Conservation (phyloP, 2,888 invertebrate species). For the Julus scanicus region DNA sequence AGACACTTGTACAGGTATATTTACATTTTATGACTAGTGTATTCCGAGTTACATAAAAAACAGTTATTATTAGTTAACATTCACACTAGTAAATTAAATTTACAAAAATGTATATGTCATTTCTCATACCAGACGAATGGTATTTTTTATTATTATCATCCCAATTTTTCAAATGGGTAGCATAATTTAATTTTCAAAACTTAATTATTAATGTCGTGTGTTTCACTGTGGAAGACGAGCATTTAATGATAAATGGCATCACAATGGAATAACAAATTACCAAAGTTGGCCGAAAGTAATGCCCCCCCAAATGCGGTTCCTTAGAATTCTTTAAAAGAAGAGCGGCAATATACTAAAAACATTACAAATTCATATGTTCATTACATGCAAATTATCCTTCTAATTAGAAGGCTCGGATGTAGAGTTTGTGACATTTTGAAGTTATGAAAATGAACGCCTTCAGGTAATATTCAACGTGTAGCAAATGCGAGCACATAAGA, state of each 20-base stretch:
- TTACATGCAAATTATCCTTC: slow-evolving; percentile 32
- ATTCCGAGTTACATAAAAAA: too few relatives aligned
- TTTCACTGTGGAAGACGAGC: not conserved
- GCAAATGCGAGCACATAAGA: not conserved
- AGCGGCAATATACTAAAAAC: not conserved
- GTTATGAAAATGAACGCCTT: not conserved
- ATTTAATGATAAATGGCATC: slow-evolving; percentile 1
- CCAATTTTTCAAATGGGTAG: not conserved
- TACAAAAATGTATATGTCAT: too few relatives aligned
- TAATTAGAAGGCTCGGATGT: not conserved
- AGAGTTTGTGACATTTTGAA: not conserved
- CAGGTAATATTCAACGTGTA: not conserved
- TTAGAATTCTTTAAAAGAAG: not conserved
- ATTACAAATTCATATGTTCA: not conserved
- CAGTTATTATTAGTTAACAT: too few relatives aligned
- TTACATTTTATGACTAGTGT: too few relatives aligned
- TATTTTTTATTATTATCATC: not conserved
- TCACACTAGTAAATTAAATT: too few relatives aligned
- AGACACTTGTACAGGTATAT: too few relatives aligned
- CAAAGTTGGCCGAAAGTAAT: not conserved
- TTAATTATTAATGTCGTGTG: slow-evolving; percentile 28
- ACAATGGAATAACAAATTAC: slow-evolving; percentile 36
- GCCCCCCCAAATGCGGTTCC: not conserved
- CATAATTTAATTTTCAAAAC: slow-evolving; percentile 31
- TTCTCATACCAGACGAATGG: not conserved